These are phyloP conservation scores for Parascotia fuliginaria DNA, from an alignment of 2,888 invertebrate genomes.

Conservation along the genomic window DNA sequence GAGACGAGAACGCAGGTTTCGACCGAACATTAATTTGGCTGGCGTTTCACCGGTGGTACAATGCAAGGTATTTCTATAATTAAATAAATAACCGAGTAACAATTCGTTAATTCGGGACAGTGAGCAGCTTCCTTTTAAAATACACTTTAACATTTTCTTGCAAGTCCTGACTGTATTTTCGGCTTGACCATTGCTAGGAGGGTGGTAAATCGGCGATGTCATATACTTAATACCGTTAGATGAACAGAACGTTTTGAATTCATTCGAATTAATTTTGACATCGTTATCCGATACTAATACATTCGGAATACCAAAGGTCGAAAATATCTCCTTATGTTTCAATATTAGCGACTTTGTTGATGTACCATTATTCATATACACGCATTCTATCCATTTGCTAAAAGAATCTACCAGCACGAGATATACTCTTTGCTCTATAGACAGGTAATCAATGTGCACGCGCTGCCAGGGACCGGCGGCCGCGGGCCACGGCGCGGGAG, in stretches of 20 bases:
- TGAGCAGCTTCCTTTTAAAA: slow-evolving; percentile 9
- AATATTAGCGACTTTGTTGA: not conserved
- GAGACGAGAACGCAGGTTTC: too few relatives aligned
- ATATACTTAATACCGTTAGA: not conserved
- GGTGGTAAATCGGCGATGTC: not conserved
- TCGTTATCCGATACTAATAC: not conserved
- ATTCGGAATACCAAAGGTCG: not conserved
- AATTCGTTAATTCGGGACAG: not conserved
- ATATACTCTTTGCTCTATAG: not conserved
- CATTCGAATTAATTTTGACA: not conserved
- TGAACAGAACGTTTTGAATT: not conserved
- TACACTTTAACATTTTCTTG: slow-evolving; percentile 28
- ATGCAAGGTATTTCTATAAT: slow-evolving; percentile 27
- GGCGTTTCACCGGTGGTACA: slow-evolving; percentile 28
- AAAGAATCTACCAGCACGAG: not conserved
- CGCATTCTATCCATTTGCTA: not conserved
- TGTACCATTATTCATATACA: not conserved
- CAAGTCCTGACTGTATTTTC: not conserved
- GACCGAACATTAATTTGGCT: slow-evolving; percentile 24
- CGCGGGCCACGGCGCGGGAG: not conserved
- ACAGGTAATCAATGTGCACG: not conserved
- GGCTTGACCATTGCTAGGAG: slow-evolving; percentile 2
- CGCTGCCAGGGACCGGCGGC: not conserved
- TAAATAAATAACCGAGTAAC: slow-evolving; percentile 21
- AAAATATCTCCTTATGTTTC: not conserved